A percentile compares a stretch with the other conserved stretches of the same genome.
Evolutionary conservation across 2,113 vertebrate genomes (phyloP).

Genomic region (Cettia cetti): DNA sequence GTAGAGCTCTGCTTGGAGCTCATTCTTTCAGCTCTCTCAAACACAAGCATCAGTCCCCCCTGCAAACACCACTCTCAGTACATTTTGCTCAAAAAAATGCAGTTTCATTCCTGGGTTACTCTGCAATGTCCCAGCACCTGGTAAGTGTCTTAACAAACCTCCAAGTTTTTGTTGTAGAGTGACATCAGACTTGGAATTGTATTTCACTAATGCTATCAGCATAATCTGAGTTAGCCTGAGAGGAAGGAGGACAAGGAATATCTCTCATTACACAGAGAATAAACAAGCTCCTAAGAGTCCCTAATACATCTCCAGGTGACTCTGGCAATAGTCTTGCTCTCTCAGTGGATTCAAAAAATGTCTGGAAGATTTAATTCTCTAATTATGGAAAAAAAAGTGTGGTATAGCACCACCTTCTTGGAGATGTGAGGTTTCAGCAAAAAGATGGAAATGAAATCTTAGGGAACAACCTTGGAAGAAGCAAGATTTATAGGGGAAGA

Average conservation of each 20-base stretch:
- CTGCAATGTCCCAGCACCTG: not conserved
- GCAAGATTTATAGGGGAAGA: not conserved
- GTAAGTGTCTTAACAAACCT: not conserved
- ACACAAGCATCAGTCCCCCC: not conserved
- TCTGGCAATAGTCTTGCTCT: not conserved
- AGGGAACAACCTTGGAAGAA: not conserved
- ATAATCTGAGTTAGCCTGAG: not conserved
- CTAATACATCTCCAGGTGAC: not conserved
- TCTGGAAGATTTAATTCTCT: not conserved
- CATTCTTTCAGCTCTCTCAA: not conserved
- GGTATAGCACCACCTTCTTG: not conserved
- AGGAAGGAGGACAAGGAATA: not conserved
- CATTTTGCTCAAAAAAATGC: not conserved
- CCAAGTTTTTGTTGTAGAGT: not conserved
- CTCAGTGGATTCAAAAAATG: not conserved
- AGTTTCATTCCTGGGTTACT: conserved; percentile 2
- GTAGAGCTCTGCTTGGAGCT: not conserved
- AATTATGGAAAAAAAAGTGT: not conserved
- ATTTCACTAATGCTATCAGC: conserved; percentile 26
- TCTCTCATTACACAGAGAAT: not conserved
- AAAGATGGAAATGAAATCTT: not conserved
- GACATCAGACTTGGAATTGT: conserved; percentile 44
- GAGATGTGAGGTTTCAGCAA: not conserved
- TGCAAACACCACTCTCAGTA: not conserved
- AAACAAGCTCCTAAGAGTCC: not conserved